Evolutionary conservation across 2,888 invertebrate genomes (phyloP).

Genomic region (Eucera pruinosa): DNA sequence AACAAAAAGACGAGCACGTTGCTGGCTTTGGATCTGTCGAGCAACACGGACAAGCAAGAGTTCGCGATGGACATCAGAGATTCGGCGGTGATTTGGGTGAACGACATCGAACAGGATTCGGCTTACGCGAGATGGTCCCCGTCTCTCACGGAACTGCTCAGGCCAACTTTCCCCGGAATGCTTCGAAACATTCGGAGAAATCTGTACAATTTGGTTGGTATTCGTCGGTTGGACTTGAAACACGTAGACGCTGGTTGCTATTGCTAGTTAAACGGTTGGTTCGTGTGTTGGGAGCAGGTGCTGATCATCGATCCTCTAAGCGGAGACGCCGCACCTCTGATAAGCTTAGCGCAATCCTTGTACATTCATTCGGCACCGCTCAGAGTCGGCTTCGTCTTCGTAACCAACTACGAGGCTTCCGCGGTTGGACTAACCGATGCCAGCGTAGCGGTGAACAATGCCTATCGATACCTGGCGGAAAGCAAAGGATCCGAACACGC

Average conservation of each 20-base stretch:
- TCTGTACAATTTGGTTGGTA: conserved; percentile 91
- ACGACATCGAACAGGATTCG: conserved; percentile 96
- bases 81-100: conserved; percentile 96
- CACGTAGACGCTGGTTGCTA: too few relatives aligned
- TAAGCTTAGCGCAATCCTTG: conserved; percentile 96
- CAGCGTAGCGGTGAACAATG: conserved; percentile 93
- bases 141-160: conserved; percentile 94
- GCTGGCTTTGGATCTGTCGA: conserved; percentile 89
- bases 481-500: conserved; percentile 91
- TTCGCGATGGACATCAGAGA: conserved; percentile 98
- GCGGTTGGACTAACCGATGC: conserved; percentile 88
- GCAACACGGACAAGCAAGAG: conserved; percentile 86
- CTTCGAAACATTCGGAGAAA: conserved; percentile 94
- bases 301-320: conserved; percentile 94
- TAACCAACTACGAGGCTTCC: conserved; percentile 86
- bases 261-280: neutral
- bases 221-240: neutral
- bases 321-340: conserved; percentile 88
- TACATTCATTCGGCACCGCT: conserved; percentile 95
- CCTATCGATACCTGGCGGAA: conserved; percentile 95
- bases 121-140: conserved; percentile 95
- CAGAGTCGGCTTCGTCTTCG: conserved; percentile 94
- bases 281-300: conserved; percentile 85
- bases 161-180: conserved; percentile 99
- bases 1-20: conserved; percentile 88